Percentiles rank a stretch among this genome's conserved stretches.
These are phyloP conservation scores for Aproaerema taeniolella DNA, from an alignment of 2,888 invertebrate genomes.

Conservation along the genomic window DNA sequence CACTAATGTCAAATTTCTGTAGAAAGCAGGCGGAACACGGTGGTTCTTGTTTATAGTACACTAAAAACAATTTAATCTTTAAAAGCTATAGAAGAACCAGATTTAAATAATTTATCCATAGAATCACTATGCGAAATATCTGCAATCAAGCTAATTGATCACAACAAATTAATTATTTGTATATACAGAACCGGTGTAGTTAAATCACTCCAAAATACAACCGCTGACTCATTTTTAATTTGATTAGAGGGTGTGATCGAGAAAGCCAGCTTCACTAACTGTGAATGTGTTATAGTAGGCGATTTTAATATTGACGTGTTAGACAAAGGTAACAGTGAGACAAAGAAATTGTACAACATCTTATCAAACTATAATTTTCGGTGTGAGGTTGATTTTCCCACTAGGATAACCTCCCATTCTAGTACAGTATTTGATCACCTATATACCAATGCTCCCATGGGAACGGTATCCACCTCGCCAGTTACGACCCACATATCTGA, in stretches of 20 bases:
- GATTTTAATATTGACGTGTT: slow-evolving; percentile 1
- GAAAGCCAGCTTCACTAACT: neutral
- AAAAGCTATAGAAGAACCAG: slow-evolving; percentile 1
- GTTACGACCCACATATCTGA: neutral
- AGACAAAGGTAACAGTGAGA: neutral
- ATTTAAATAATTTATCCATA: neutral
- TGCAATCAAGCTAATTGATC: neutral
- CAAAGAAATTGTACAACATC: neutral
- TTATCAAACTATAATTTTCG: neutral
- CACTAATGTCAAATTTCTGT: neutral
- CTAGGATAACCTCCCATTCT: neutral
- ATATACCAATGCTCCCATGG: neutral
- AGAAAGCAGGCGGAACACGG: neutral
- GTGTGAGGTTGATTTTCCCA: slow-evolving; percentile 1
- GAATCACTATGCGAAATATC: neutral
- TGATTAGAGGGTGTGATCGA: neutral
- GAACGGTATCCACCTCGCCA: neutral
- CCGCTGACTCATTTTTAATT: neutral
- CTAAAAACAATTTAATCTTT: neutral
- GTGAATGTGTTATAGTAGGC: neutral
- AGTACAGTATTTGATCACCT: neutral
- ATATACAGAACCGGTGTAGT: neutral
- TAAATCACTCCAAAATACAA: neutral
- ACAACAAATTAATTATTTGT: neutral
- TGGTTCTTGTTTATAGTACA: neutral